Percentiles rank a stretch among this genome's conserved stretches.
These are phyloP conservation scores for Drosophila lowei DNA, from an alignment of 1,140 invertebrate species.

Conservation along the genomic window DNA sequence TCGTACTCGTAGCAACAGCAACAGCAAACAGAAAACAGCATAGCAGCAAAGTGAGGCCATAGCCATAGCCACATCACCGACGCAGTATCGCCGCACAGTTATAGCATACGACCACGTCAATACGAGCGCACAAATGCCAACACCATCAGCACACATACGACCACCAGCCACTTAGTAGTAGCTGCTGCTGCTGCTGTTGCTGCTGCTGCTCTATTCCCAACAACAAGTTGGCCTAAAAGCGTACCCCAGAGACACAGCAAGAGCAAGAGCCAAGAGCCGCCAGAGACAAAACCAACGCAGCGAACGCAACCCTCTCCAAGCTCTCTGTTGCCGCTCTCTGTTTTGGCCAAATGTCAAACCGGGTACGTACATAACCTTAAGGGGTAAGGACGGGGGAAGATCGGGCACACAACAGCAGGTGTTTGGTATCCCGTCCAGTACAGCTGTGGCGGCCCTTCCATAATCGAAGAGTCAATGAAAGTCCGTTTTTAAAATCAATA, in stretches of 20 bases:
- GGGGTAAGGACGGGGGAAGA: slow-evolving; percentile 23
- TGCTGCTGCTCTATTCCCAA: slow-evolving; percentile 25
- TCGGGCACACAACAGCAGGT: slow-evolving; percentile 36
- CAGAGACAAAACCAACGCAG: no score
- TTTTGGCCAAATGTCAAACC: slow-evolving; percentile 69
- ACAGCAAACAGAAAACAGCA: slow-evolving; percentile 18
- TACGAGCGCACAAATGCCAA: slow-evolving; percentile 52
- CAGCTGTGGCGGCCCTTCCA: no score
- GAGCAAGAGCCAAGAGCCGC: not conserved
- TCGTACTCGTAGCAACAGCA: slow-evolving; percentile 33
- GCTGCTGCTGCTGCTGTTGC: no score
- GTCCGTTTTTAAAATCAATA: no score
- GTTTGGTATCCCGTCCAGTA: slow-evolving; percentile 7
- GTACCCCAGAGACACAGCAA: slow-evolving; percentile 10
- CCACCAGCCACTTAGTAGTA: no score
- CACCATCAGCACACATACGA: slow-evolving; percentile 23
- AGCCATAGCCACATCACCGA: slow-evolving; percentile 58
- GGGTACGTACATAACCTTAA: slow-evolving; percentile 32
- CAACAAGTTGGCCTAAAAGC: slow-evolving; percentile 27
- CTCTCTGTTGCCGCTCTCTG: no score
- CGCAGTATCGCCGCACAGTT: slow-evolving; percentile 64
- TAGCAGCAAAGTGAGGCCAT: slow-evolving; percentile 28
- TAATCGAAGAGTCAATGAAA: no score
- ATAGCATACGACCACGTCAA: slow-evolving; percentile 77
- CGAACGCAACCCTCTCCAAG: slow-evolving; percentile 60